phyloP scores from a whole-genome alignment of 2,113 vertebrate species.

The Austrofundulus limnaeus region DNA sequence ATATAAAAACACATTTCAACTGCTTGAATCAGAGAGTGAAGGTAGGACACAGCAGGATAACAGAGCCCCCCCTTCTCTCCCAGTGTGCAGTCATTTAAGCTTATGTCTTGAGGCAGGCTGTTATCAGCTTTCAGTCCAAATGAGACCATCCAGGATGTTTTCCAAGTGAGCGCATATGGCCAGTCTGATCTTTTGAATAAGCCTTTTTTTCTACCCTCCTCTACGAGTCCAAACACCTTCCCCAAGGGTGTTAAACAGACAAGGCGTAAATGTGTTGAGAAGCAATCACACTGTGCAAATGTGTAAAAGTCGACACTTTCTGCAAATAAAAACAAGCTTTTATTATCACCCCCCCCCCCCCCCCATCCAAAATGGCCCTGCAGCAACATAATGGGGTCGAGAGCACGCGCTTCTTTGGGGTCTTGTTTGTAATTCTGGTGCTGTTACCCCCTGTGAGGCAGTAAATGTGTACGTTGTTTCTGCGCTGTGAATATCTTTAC shows the following conservation, averaged over 20 bases:
- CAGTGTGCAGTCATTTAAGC: conserved; percentile 40
- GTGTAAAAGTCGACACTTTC: conserved; percentile 23
- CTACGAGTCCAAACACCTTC: conserved; percentile 33
- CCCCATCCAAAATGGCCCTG: neutral
- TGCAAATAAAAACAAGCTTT: conserved; percentile 40
- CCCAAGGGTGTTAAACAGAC: conserved; percentile 24
- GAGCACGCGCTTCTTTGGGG: conserved; percentile 25
- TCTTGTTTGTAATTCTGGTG: conserved; percentile 45
- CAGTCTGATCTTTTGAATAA: conserved; percentile 42
- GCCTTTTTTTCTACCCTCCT: conserved; percentile 5
- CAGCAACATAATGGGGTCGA: conserved; percentile 4
- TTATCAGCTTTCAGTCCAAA: conserved; percentile 46
- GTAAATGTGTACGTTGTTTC: conserved; percentile 12
- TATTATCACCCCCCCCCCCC: neutral
- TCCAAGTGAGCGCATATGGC: conserved; percentile 53
- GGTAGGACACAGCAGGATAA: conserved; percentile 18
- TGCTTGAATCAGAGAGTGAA: conserved; percentile 14
- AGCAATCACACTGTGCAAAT: conserved; percentile 13
- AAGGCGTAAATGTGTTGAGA: conserved; percentile 45
- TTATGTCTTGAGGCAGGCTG: conserved; percentile 29
- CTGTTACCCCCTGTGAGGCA: conserved; percentile 35
- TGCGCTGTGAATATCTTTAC: conserved; percentile 44
- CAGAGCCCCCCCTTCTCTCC: conserved; percentile 21
- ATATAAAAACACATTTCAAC: conserved; percentile 24
- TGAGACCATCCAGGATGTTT: conserved; percentile 44